Conservation (phyloP, 2,113 vertebrate species). For the Oceanodroma tethys region DNA sequence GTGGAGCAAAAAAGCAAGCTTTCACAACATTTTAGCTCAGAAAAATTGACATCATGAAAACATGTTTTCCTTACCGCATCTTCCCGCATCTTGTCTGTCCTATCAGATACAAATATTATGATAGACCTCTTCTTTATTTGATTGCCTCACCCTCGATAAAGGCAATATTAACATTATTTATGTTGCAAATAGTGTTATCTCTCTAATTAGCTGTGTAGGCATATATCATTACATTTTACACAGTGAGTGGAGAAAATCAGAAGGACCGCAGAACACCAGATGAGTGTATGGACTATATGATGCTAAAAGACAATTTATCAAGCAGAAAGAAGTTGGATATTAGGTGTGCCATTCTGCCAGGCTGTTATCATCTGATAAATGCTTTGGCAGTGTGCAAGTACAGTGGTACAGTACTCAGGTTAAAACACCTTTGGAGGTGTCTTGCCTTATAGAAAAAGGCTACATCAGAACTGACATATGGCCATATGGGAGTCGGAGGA, state of each 20-base stretch:
- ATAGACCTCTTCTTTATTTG: not conserved
- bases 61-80: not conserved
- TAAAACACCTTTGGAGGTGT: not conserved
- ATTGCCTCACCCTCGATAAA: not conserved
- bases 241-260: not conserved
- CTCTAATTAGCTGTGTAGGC: not conserved
- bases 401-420: not conserved
- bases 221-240: not conserved
- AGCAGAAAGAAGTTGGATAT: not conserved
- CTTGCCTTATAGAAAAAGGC: not conserved
- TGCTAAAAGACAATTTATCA: not conserved
- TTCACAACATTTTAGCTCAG: not conserved
- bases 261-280: not conserved
- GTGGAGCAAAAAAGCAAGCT: not conserved
- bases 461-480: not conserved
- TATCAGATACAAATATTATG: not conserved
- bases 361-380: not conserved
- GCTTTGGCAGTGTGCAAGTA: not conserved
- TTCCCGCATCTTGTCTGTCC: not conserved
- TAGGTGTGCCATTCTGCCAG: not conserved
- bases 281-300: not conserved
- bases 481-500: not conserved
- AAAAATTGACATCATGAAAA: not conserved
- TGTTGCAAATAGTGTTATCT: not conserved
- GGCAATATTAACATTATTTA: not conserved